These are phyloP conservation scores for Larimichthys polyactis DNA, from an alignment of 2,113 vertebrate genomes.

Conservation along the genomic window DNA sequence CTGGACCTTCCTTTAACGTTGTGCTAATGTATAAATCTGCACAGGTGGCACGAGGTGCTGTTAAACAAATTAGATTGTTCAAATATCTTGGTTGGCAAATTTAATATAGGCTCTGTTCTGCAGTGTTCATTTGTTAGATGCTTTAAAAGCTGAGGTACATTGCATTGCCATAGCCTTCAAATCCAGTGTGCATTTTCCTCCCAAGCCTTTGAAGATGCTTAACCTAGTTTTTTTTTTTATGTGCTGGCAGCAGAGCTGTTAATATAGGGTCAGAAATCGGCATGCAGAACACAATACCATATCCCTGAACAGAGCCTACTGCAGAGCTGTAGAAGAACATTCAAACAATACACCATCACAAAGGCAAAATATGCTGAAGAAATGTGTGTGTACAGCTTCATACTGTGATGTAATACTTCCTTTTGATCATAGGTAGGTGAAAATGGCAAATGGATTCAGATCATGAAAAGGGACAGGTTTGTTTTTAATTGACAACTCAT, in stretches of 20 bases:
- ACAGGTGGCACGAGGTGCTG: slow-evolving; percentile 35
- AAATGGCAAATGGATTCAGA: background rate
- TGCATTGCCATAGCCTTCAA: slow-evolving; percentile 46
- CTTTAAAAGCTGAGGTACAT: slow-evolving; percentile 45
- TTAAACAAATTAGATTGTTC: slow-evolving; percentile 61
- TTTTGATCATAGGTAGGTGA: background rate
- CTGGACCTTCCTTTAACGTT: slow-evolving; percentile 20
- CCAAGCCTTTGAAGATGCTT: slow-evolving; percentile 75
- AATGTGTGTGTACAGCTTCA: background rate
- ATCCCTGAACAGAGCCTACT: slow-evolving; percentile 34
- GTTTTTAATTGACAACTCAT: background rate
- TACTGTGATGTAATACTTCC: background rate
- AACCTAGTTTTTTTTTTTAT: slow-evolving; percentile 74
- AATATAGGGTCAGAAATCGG: slow-evolving; percentile 65
- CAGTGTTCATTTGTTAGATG: slow-evolving; percentile 57
- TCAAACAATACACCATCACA: background rate
- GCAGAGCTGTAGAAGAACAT: slow-evolving; percentile 22
- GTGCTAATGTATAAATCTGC: slow-evolving; percentile 31
- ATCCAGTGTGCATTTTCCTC: slow-evolving; percentile 46
- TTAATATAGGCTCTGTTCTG: slow-evolving; percentile 57
- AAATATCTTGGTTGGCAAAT: slow-evolving; percentile 51
- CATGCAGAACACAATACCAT: slow-evolving; percentile 51
- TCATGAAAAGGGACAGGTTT: background rate
- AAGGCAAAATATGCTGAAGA: slow-evolving; percentile 3
- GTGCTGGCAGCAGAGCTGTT: slow-evolving; percentile 55